A percentile compares a stretch with the other conserved stretches of the same genome.
phyloP scores from a whole-genome alignment of 1,140 invertebrate species.

The Polypedilum pembai region DNA sequence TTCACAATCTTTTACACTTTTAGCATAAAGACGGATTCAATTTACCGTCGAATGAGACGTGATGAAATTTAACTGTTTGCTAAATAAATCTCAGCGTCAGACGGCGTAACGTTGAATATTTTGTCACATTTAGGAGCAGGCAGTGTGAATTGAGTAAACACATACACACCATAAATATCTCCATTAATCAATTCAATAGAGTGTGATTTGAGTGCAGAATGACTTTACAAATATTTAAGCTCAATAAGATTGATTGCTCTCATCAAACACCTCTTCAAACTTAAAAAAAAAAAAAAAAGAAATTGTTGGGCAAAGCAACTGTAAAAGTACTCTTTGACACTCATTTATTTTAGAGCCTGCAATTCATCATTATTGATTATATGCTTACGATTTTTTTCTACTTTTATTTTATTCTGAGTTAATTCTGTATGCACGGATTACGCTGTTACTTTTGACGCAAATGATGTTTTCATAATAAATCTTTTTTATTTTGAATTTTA shows the following conservation, averaged over 20 bases:
- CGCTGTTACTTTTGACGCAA: too few relatives aligned
- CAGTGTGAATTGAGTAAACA: neutral
- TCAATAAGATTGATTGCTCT: conserved; percentile 15
- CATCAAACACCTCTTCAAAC: neutral
- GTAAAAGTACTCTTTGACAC: conserved; percentile 14
- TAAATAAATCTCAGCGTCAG: neutral
- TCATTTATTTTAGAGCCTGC: conserved; percentile 1
- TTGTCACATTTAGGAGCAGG: neutral
- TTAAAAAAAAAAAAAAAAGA: neutral
- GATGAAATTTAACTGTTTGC: neutral
- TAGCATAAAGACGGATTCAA: neutral
- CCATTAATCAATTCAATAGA: conserved; percentile 19
- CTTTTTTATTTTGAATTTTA: neutral
- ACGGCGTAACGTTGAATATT: neutral
- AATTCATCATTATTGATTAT: conserved; percentile 19
- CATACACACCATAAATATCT: neutral
- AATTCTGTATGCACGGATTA: too few relatives aligned
- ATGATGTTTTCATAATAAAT: neutral
- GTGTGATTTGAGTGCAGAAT: conserved; percentile 16
- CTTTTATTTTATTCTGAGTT: neutral
- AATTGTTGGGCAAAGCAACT: neutral
- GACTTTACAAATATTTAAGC: conserved; percentile 18
- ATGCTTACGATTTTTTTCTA: neutral
- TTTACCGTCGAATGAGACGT: conserved; percentile 4
- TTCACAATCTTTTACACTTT: neutral